A percentile compares a stretch with the other conserved stretches of the same genome.
Evolutionary conservation across 1,140 invertebrate species (phyloP).

Genomic region (Eupristina koningsbergeri): DNA sequence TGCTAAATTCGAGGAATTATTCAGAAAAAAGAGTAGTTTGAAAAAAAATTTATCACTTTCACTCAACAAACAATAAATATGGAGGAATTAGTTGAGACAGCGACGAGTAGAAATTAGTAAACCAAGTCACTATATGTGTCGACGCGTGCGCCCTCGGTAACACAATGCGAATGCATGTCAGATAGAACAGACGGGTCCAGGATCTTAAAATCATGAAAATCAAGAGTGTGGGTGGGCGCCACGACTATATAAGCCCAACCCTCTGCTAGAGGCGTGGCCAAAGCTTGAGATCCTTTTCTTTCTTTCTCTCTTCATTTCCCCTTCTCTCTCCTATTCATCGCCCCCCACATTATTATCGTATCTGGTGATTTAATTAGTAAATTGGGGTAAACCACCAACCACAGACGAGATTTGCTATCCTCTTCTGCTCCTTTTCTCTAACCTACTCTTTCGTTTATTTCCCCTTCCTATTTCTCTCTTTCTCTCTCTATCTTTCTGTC

Average conservation of each 20-base stretch:
- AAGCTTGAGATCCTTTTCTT: too few species aligned
- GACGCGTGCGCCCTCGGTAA: constrained; percentile 59
- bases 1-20: background rate
- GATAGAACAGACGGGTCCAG: constrained; percentile 24
- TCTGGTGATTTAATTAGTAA: constrained; percentile 69
- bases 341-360: background rate
- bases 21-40: background rate
- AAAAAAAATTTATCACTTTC: background rate
- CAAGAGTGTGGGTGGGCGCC: constrained; percentile 52
- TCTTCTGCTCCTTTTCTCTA: background rate
- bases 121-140: background rate
- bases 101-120: background rate
- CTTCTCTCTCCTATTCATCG: background rate
- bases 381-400: constrained; percentile 56
- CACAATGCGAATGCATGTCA: constrained; percentile 50
- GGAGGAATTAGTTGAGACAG: background rate
- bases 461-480: background rate
- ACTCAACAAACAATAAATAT: background rate
- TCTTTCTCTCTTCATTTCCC: background rate
- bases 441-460: too few species aligned
- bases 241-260: constrained; percentile 45
- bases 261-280: constrained; percentile 50
- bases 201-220: background rate
- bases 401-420: background rate
- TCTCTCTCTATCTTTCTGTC: too few species aligned